Evolutionary conservation across 2,797 vertebrate genomes (phyloP).

Genomic region (Malacoraja senta): DNA sequence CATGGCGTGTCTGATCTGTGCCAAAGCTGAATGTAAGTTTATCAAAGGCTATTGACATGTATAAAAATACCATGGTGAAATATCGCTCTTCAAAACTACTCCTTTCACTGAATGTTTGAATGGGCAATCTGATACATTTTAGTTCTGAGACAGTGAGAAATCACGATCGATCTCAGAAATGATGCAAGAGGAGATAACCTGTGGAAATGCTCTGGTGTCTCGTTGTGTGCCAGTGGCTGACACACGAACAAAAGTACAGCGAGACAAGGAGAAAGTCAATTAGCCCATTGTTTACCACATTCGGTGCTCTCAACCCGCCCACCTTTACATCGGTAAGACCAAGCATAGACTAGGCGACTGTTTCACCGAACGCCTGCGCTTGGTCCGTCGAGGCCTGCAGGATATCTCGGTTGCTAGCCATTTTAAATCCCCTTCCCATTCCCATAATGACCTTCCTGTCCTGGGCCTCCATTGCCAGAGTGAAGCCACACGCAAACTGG

Average conservation of each 20-base stretch:
- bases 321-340: too few relatives aligned
- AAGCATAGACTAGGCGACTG: too few relatives aligned
- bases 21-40: slow-evolving; percentile 89
- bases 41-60: neutral
- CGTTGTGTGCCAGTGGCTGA: neutral
- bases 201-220: neutral
- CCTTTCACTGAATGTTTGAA: neutral
- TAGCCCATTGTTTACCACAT: too few relatives aligned
- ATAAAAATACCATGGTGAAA: neutral
- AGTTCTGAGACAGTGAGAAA: neutral
- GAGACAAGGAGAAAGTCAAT: neutral
- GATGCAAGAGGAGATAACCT: neutral
- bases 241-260: neutral
- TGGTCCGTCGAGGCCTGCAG: too few relatives aligned
- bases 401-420: too few relatives aligned
- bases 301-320: too few relatives aligned
- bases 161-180: neutral
- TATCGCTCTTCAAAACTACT: neutral
- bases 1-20: slow-evolving; percentile 94
- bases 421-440: too few relatives aligned
- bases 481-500: too few relatives aligned
- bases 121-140: neutral
- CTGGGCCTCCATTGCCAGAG: too few relatives aligned
- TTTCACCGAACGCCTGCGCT: too few relatives aligned
- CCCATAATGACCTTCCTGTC: too few relatives aligned